phyloP scores from a whole-genome alignment of 1,140 invertebrate genomes.

The Oscheius sp. region DNA sequence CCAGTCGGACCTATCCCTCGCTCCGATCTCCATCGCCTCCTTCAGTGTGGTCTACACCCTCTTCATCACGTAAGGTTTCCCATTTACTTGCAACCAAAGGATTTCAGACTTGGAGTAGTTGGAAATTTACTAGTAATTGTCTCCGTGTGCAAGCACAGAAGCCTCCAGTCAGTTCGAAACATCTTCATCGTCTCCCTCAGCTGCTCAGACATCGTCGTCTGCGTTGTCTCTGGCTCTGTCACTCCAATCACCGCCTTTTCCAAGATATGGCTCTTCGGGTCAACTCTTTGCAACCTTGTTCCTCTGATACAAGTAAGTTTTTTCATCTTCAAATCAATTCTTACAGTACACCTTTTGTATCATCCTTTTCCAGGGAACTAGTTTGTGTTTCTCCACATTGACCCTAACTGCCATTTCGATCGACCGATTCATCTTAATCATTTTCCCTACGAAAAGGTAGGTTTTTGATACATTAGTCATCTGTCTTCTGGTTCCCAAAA shows the following conservation, averaged over 20 bases:
- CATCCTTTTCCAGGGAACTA: conserved; percentile 31
- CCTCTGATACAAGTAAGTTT: conserved; percentile 75
- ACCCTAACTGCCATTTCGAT: conserved; percentile 94
- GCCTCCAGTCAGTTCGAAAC: conserved; percentile 43
- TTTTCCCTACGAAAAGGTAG: conserved; percentile 41
- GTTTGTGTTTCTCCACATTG: conserved; percentile 71
- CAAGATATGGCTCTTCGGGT: conserved; percentile 81
- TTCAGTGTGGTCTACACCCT: conserved; percentile 36
- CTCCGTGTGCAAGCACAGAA: conserved; percentile 26
- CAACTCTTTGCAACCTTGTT: conserved; percentile 82
- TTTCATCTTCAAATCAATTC: too few relatives aligned
- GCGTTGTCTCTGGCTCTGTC: conserved; percentile 40
- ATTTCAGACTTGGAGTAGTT: conserved; percentile 40
- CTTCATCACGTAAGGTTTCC: conserved; percentile 34
- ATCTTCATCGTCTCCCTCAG: conserved; percentile 45
- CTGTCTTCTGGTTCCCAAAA: too few relatives aligned
- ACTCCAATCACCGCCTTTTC: conserved; percentile 44
- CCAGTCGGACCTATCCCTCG: conserved; percentile 27
- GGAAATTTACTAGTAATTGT: conserved; percentile 39
- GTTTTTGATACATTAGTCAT: neutral
- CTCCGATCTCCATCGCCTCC: conserved; percentile 22
- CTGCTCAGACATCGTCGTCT: conserved; percentile 41
- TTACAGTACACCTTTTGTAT: too few relatives aligned
- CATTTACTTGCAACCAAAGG: neutral
- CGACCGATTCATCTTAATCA: conserved; percentile 70